These are phyloP conservation scores for Phrynocephalus forsythii DNA, from an alignment of 2,797 vertebrate species.

Conservation along the genomic window DNA sequence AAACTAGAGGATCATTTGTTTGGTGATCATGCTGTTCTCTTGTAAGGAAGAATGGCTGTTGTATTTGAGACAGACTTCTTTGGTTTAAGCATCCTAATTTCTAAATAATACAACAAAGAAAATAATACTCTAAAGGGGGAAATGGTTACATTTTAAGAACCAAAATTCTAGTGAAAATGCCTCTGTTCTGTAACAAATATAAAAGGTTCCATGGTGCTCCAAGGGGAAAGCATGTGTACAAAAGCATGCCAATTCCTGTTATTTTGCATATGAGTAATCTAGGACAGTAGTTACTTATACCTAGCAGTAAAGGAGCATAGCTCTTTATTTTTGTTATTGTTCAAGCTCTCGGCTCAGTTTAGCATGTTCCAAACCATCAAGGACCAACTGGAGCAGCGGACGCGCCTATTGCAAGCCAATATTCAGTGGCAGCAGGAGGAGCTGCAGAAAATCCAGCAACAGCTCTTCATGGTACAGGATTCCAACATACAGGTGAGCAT, in stretches of 20 bases:
- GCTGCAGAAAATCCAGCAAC: conserved; percentile 83
- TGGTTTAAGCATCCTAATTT: conserved; percentile 16
- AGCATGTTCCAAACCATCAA: conserved; percentile 83
- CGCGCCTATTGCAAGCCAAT: conserved; percentile 80
- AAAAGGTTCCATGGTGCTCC: conserved; percentile 36
- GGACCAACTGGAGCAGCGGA: conserved; percentile 82
- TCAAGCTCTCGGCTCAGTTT: conserved; percentile 78
- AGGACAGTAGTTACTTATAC: conserved; percentile 14
- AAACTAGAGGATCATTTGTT: neutral
- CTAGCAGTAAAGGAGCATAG: neutral
- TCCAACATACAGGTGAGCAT: conserved; percentile 76
- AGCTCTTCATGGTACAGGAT: conserved; percentile 83
- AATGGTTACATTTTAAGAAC: conserved; percentile 29
- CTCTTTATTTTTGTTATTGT: conserved; percentile 1
- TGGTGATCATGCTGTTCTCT: neutral
- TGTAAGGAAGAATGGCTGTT: neutral
- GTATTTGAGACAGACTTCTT: neutral
- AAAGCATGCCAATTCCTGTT: conserved; percentile 17
- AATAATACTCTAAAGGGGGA: conserved; percentile 22
- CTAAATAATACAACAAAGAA: conserved; percentile 26
- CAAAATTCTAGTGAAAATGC: conserved; percentile 25
- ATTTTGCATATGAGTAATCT: conserved; percentile 44
- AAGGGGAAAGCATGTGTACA: conserved; percentile 7
- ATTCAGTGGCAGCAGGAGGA: conserved; percentile 85
- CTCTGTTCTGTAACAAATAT: conserved; percentile 13